A percentile compares a stretch with the other conserved stretches of the same genome.
Evolutionary conservation across 2,113 vertebrate species (phyloP).

Genomic region (Hiodon alosoides): DNA sequence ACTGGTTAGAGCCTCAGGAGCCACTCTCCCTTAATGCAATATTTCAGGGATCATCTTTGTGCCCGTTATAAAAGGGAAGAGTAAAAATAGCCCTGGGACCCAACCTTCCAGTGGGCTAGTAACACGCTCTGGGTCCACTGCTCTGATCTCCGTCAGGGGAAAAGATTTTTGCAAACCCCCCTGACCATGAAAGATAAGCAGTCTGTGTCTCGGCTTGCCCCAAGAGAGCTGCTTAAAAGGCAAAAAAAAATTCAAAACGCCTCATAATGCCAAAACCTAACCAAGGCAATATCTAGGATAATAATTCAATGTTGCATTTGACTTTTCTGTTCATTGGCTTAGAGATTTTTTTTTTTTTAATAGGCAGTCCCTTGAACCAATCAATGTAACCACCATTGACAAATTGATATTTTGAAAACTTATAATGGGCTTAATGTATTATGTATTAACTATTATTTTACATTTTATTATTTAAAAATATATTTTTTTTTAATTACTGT

Average conservation of each 20-base stretch:
- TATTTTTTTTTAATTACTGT: too few species aligned
- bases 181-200: neutral
- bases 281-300: neutral
- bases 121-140: neutral
- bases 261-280: too few species aligned
- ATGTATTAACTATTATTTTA: too few species aligned
- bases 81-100: constrained; percentile 23
- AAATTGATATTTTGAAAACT: too few species aligned
- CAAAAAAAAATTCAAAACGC: too few species aligned
- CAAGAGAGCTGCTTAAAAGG: neutral
- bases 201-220: neutral
- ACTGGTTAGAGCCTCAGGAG: neutral
- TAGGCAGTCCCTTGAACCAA: too few species aligned
- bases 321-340: too few species aligned
- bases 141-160: constrained; percentile 4
- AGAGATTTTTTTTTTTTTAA: too few species aligned
- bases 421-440: too few species aligned
- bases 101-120: neutral
- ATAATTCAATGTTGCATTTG: neutral
- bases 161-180: neutral
- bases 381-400: too few species aligned
- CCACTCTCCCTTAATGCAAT: neutral
- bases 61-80: neutral
- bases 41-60: constrained; percentile 22
- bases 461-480: too few species aligned